These are phyloP conservation scores for Synanthedon andrenaeformis DNA, from an alignment of 2,888 invertebrate species.

Conservation along the genomic window DNA sequence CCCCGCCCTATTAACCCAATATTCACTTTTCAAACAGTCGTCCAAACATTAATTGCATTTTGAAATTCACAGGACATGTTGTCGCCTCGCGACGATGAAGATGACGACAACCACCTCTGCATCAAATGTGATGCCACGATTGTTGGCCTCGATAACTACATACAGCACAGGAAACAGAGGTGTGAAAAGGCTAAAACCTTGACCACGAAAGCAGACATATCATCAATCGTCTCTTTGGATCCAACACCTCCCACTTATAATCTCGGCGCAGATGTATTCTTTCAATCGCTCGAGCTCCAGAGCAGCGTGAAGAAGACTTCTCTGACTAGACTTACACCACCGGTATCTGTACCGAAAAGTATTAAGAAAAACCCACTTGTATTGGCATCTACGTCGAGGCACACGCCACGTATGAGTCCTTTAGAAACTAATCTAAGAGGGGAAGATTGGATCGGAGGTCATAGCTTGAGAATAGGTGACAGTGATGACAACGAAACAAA, in stretches of 20 bases:
- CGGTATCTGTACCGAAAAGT: conserved; percentile 44
- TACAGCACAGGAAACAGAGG: conserved; percentile 81
- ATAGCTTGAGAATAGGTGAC: conserved; percentile 65
- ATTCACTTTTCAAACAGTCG: conserved; percentile 22
- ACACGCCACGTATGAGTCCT: conserved; percentile 47
- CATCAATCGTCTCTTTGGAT: conserved; percentile 48
- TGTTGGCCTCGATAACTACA: conserved; percentile 86
- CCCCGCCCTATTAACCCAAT: conserved; percentile 13
- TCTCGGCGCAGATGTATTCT: conserved; percentile 86
- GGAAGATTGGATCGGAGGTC: conserved; percentile 73
- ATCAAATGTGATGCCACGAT: conserved; percentile 88
- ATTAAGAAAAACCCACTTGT: conserved; percentile 36
- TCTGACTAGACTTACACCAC: conserved; percentile 60
- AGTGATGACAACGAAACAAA: conserved; percentile 72
- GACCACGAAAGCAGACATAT: conserved; percentile 29
- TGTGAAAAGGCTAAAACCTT: conserved; percentile 63
- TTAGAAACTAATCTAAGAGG: conserved; percentile 60
- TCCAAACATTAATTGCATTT: conserved; percentile 3
- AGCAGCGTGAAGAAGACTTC: conserved; percentile 76
- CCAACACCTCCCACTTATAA: conserved; percentile 56
- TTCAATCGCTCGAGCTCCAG: conserved; percentile 83
- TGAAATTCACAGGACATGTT: conserved; percentile 55
- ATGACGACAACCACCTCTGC: conserved; percentile 89
- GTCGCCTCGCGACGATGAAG: conserved; percentile 71
- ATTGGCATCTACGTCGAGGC: conserved; percentile 43